Evolutionary conservation across 2,888 invertebrate genomes (phyloP).

Genomic region (Ectropis crepuscularia): DNA sequence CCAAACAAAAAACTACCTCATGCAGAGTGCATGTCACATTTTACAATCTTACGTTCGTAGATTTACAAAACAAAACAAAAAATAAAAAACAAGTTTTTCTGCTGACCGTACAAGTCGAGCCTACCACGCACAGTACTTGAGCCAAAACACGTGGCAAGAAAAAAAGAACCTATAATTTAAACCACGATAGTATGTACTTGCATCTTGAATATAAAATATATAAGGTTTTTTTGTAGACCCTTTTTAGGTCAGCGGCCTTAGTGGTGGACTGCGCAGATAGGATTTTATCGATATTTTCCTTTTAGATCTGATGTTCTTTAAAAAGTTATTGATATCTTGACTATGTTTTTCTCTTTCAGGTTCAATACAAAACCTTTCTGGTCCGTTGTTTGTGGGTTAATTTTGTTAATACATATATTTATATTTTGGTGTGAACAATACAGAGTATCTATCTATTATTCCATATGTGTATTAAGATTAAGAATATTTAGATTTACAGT

Average conservation of each 20-base stretch:
- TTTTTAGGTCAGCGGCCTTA: conserved; percentile 80
- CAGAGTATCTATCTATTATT: too few species aligned
- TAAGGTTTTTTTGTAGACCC: conserved; percentile 64
- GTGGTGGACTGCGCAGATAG: conserved; percentile 58
- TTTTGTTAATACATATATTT: not conserved
- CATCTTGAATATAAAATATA: conserved; percentile 83
- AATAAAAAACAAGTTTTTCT: conserved; percentile 51
- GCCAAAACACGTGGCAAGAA: conserved; percentile 79
- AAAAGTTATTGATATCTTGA: conserved; percentile 6
- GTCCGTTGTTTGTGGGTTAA: not conserved
- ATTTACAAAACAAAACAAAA: conserved; percentile 28
- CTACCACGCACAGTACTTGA: conserved; percentile 55
- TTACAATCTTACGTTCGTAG: conserved; percentile 12
- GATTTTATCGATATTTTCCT: conserved; percentile 25
- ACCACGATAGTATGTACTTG: conserved; percentile 78
- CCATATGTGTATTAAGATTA: too few species aligned
- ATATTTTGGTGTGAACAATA: too few species aligned
- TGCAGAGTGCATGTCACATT: conserved; percentile 7
- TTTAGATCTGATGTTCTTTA: conserved; percentile 7
- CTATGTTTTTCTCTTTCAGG: conserved; percentile 3
- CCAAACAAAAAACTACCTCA: conserved; percentile 10
- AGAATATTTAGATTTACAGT: too few species aligned
- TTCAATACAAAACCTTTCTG: not conserved
- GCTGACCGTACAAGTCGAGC: conserved; percentile 65
- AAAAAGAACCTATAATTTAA: conserved; percentile 83